Evolutionary conservation across 2,888 invertebrate species (phyloP).

Genomic region (Ephialtes manifestator): DNA sequence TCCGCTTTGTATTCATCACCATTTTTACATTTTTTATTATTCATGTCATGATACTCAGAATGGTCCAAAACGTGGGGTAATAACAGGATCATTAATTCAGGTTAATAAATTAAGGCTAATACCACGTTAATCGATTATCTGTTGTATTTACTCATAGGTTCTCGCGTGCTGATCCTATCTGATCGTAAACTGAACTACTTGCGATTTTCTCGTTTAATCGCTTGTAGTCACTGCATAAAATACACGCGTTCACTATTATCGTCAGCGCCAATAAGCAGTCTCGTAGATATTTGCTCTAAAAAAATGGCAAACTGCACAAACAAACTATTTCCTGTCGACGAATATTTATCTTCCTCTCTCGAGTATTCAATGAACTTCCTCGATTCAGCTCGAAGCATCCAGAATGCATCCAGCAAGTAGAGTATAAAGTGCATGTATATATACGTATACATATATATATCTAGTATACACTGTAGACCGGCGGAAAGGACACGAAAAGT

Average conservation of each 20-base stretch:
- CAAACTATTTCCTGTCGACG: constrained; percentile 23
- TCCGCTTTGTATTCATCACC: too few species aligned
- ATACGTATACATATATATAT: constrained; percentile 1
- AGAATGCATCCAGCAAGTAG: not conserved
- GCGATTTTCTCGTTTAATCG: not conserved
- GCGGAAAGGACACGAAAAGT: constrained; percentile 48
- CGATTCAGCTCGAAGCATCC: not conserved
- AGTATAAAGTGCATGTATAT: not conserved
- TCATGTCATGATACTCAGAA: too few species aligned
- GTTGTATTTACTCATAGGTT: not conserved
- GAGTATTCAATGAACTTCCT: constrained; percentile 36
- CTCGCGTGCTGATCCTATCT: not conserved
- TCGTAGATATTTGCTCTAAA: constrained; percentile 6
- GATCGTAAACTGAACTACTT: not conserved
- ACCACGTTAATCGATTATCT: too few species aligned
- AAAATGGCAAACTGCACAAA: not conserved
- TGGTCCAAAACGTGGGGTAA: too few species aligned
- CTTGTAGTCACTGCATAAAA: not conserved
- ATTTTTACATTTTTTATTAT: too few species aligned
- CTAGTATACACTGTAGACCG: constrained; percentile 1
- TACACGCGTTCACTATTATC: not conserved
- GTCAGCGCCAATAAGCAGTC: not conserved
- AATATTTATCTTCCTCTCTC: constrained; percentile 52
- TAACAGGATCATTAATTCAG: too few species aligned
- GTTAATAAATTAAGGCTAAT: too few species aligned